Evolutionary conservation across 2,888 invertebrate genomes (phyloP).

Genomic region (Cephus nigrinus): DNA sequence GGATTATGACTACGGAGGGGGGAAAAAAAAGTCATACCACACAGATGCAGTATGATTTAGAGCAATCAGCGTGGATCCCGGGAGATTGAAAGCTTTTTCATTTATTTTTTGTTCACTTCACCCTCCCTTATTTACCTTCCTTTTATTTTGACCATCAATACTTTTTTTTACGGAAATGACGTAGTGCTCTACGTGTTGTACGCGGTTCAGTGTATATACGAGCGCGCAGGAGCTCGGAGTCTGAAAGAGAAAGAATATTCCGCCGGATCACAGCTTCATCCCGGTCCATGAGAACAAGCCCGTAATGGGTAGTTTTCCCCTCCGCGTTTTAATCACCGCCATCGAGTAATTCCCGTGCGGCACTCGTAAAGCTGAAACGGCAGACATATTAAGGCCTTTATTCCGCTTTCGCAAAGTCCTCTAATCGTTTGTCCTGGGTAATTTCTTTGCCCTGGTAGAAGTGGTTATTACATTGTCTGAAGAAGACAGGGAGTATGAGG

Average conservation of each 20-base stretch:
- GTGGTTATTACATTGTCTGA: conserved; percentile 42
- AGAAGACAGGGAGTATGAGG: conserved; percentile 23
- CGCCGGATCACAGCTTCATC: neutral
- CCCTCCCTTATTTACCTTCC: neutral
- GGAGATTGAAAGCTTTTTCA: neutral
- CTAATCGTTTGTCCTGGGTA: conserved; percentile 20
- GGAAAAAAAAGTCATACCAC: neutral
- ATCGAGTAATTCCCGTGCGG: conserved; percentile 1
- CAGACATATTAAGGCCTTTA: conserved; percentile 1
- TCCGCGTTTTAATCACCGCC: conserved; percentile 1
- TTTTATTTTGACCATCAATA: neutral
- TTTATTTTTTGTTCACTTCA: neutral
- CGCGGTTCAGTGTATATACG: neutral
- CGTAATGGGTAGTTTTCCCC: conserved; percentile 6
- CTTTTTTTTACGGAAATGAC: neutral
- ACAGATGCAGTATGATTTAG: neutral
- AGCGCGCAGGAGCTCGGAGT: neutral
- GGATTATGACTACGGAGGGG: neutral
- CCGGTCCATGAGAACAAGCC: neutral
- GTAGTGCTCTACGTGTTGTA: neutral
- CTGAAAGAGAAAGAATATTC: neutral
- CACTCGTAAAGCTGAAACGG: conserved; percentile 5
- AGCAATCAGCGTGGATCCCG: neutral
- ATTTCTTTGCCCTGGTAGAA: conserved; percentile 32
- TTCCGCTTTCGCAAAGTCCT: conserved; percentile 12